A percentile compares a stretch with the other conserved stretches of the same genome.
Conservation (phyloP, 2,888 invertebrate genomes). For the Strigamia maritima region DNA sequence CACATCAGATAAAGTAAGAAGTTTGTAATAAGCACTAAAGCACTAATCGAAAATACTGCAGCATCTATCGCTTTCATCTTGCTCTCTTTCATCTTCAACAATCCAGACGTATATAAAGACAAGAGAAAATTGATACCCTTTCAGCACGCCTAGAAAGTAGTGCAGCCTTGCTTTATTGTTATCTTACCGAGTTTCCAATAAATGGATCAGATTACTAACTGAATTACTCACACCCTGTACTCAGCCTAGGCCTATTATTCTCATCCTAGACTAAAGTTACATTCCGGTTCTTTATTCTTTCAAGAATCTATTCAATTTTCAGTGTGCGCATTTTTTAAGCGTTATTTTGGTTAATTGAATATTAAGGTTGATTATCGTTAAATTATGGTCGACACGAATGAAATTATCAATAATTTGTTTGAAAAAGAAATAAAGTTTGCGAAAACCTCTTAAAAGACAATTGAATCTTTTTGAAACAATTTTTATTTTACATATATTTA, state of each 20-base stretch:
- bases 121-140: slow-evolving; percentile 25
- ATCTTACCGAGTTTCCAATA: slow-evolving; percentile 30
- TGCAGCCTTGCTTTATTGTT: slow-evolving; percentile 25
- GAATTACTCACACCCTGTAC: slow-evolving; percentile 8
- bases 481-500: slow-evolving; percentile 1
- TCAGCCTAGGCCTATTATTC: not conserved
- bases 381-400: not conserved
- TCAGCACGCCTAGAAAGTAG: slow-evolving; percentile 7
- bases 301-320: not conserved
- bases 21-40: slow-evolving; percentile 32
- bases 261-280: not conserved
- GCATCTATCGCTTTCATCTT: not conserved
- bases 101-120: not conserved
- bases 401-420: not conserved
- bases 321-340: no score
- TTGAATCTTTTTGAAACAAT: not conserved
- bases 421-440: not conserved
- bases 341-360: no score
- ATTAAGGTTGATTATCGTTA: not conserved
- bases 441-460: not conserved
- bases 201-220: slow-evolving; percentile 30
- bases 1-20: not conserved
- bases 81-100: not conserved
- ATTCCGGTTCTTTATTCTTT: not conserved
- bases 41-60: slow-evolving; percentile 9